A percentile compares a stretch with the other conserved stretches of the same genome.
phyloP scores from a whole-genome alignment of 2,797 vertebrate genomes.

The Catharus ustulatus region DNA sequence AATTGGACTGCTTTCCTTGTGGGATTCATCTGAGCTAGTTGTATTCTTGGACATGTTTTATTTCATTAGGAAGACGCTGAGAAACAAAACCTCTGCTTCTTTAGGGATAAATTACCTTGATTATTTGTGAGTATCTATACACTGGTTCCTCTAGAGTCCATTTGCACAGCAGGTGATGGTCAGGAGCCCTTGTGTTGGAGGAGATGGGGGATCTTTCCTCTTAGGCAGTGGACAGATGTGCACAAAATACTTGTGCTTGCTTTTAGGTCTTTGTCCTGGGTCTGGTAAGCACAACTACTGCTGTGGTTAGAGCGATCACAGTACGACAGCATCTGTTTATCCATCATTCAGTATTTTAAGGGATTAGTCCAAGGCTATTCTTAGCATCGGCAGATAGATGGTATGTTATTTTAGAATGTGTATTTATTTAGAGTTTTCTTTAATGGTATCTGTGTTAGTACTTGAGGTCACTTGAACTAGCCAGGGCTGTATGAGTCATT shows the following conservation, averaged over 20 bases:
- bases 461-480: conserved; percentile 22
- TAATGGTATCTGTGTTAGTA: conserved; percentile 22
- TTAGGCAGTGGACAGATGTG: background rate
- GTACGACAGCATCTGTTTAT: background rate
- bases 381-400: conserved; percentile 20
- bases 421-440: conserved; percentile 37
- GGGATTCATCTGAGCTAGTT: background rate
- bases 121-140: background rate
- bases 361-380: conserved; percentile 13
- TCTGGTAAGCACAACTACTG: background rate
- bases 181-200: background rate
- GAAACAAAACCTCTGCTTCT: background rate
- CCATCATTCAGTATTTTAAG: conserved; percentile 15
- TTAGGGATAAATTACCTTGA: background rate
- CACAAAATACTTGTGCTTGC: background rate
- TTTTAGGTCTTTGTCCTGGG: background rate
- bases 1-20: background rate
- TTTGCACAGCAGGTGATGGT: background rate
- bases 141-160: background rate
- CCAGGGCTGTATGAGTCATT: background rate
- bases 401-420: conserved; percentile 15
- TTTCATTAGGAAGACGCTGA: background rate
- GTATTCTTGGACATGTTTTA: background rate
- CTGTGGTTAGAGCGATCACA: background rate
- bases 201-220: background rate